Evolutionary conservation across 2,888 invertebrate genomes (phyloP), one percentile per base, ranked within the genome.

Genomic region (Noctua janthe): DNA sequence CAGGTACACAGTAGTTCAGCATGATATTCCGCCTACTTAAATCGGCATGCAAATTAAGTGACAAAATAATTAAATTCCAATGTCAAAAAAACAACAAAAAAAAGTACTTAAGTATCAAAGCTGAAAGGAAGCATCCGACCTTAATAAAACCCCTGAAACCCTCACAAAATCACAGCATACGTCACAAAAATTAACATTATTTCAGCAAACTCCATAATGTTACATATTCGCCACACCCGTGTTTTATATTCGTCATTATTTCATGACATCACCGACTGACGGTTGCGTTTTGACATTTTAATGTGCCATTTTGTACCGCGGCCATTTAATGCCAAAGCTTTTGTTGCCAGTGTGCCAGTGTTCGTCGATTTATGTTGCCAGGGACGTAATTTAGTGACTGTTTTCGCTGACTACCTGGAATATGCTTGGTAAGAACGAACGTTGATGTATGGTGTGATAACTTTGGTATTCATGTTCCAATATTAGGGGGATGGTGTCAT

Each of bases 211-310:
- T 64, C 54, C 59, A 67, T 69, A 72, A 39, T 47, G 20, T 66
- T 20, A 69, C 76, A 49, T 67, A 67, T 79, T 62, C 39, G 73
- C 71, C 84, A n/a, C 81, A 74, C 80, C 79, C 81, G 66, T 81
- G 85, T 90, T 90, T 83, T 85, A 88, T 85, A 86, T 79, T 87
- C 77, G 80, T 76, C 86, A 87, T 85, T 88, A 86, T 85, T 81
- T 82, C 88, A 83, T 90, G 92, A 91, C 90, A 91, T 90, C 91
- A 91, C 90, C 51, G 49, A 86, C 76, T 90, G 89, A 90, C 88
- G 88, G 84, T 87, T 88, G 89, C 89, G 91, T 94, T 94, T 94
- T 95, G 95, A 95, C 95, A 94, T 95, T 95, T 95, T 94, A 95
- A 95, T 95, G 94, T 92, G 92, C 93, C 93, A 94, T 95, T 95